A percentile compares a stretch with the other conserved stretches of the same genome.
Conservation (phyloP, 1,140 invertebrate genomes). For the Zelostemma sp. region DNA sequence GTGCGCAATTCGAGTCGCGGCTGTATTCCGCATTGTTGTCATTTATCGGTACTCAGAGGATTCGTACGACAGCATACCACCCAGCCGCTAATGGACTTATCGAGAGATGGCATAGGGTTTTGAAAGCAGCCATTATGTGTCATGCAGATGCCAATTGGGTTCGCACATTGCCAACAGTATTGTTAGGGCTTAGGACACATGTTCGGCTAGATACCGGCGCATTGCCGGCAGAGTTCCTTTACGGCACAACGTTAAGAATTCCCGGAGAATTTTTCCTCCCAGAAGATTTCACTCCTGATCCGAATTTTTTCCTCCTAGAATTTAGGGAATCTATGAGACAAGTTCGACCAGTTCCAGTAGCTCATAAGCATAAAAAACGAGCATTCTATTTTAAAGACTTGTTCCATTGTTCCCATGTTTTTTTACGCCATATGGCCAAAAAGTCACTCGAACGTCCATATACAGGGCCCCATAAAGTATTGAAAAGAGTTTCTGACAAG, state of each 20-base stretch:
- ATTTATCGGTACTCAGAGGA: constrained; percentile 20
- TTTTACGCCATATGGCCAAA: constrained; percentile 1
- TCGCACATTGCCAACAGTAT: constrained; percentile 56
- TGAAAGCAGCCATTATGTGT: constrained; percentile 59
- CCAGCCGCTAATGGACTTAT: constrained; percentile 62
- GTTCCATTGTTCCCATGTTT: constrained; percentile 3
- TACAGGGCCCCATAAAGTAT: constrained; percentile 4
- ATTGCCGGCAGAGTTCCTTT: constrained; percentile 58
- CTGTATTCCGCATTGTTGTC: background rate
- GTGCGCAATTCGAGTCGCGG: constrained; percentile 25
- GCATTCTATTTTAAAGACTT: background rate
- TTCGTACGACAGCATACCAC: constrained; percentile 51
- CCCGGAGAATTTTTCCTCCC: constrained; percentile 57
- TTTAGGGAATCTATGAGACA: constrained; percentile 17
- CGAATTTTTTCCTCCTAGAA: constrained; percentile 15
- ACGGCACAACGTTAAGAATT: constrained; percentile 33
- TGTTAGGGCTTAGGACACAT: constrained; percentile 59
- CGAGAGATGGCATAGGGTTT: constrained; percentile 60
- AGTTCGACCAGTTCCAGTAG: background rate
- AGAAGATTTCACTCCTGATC: background rate
- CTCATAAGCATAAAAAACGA: constrained; percentile 12
- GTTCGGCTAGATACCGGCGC: constrained; percentile 55
- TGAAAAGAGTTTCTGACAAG: background rate
- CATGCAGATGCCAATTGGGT: constrained; percentile 51
- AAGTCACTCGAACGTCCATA: constrained; percentile 13